phyloP scores from a whole-genome alignment of 2,113 vertebrate genomes.

The Gila orcuttii region DNA sequence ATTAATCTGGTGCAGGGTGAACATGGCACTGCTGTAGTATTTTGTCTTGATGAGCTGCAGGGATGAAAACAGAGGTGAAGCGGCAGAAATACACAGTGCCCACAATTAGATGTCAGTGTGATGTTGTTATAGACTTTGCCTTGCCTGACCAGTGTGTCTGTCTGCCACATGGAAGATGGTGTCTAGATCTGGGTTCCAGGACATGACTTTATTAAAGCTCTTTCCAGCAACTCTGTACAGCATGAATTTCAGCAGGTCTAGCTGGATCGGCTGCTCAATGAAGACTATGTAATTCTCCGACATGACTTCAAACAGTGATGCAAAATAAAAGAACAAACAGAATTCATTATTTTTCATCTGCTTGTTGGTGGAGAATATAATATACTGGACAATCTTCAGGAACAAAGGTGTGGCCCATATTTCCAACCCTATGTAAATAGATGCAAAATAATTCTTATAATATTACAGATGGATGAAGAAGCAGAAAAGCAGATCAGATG shows the following conservation, averaged over 20 bases:
- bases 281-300: conserved; percentile 92
- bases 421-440: not conserved
- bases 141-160: conserved; percentile 87
- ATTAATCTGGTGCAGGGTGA: conserved; percentile 89
- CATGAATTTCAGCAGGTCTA: conserved; percentile 84
- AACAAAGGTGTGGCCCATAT: not conserved
- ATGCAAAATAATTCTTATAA: not conserved
- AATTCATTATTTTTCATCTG: not conserved
- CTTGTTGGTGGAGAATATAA: not conserved
- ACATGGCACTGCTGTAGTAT: conserved; percentile 79
- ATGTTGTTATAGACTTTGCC: not conserved
- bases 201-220: conserved; percentile 78
- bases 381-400: not conserved
- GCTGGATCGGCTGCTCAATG: conserved; percentile 87
- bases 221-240: conserved; percentile 79
- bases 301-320: conserved; percentile 80
- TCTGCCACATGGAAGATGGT: conserved; percentile 86
- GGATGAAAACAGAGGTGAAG: not conserved
- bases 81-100: not conserved
- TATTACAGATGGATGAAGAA: not conserved
- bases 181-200: conserved; percentile 83
- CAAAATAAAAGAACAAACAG: not conserved
- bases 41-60: conserved; percentile 72
- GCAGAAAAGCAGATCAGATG: not conserved
- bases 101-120: not conserved